Percentiles rank a stretch among this genome's conserved stretches.
These are phyloP conservation scores for Myotis lucifugus DNA, from an alignment of 2,113 vertebrate species.

Conservation along the genomic window DNA sequence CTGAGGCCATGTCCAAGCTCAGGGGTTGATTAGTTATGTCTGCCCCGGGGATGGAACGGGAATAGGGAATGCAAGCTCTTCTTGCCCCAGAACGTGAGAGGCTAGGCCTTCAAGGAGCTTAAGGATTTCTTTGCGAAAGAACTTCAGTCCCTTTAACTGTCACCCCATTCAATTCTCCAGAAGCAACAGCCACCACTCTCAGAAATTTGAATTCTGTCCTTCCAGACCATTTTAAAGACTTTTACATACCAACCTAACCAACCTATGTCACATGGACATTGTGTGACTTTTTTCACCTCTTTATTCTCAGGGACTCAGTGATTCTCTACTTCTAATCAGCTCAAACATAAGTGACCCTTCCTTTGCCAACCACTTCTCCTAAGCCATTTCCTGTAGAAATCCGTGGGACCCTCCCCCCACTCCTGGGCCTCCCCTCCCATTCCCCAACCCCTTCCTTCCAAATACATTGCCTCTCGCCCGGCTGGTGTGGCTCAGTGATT, in stretches of 20 bases:
- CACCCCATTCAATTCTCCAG: not conserved
- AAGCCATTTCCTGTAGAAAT: not conserved
- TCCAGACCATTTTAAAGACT: not conserved
- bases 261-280: not conserved
- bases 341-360: not conserved
- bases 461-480: not conserved
- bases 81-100: not conserved
- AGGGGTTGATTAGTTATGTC: not conserved
- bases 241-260: not conserved
- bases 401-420: not conserved
- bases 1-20: not conserved
- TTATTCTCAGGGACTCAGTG: not conserved
- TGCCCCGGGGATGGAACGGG: not conserved
- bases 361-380: not conserved
- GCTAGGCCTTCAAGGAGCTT: not conserved
- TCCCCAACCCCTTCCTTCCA: not conserved
- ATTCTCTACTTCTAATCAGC: not conserved
- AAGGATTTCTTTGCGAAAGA: not conserved
- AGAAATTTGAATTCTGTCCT: not conserved
- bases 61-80: not conserved
- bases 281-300: not conserved
- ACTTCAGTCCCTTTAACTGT: not conserved
- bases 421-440: rapidly evolving
- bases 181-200: not conserved
- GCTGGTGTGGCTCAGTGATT: no score